Conservation (phyloP, 2,113 vertebrate species). For the Calonectris borealis region DNA sequence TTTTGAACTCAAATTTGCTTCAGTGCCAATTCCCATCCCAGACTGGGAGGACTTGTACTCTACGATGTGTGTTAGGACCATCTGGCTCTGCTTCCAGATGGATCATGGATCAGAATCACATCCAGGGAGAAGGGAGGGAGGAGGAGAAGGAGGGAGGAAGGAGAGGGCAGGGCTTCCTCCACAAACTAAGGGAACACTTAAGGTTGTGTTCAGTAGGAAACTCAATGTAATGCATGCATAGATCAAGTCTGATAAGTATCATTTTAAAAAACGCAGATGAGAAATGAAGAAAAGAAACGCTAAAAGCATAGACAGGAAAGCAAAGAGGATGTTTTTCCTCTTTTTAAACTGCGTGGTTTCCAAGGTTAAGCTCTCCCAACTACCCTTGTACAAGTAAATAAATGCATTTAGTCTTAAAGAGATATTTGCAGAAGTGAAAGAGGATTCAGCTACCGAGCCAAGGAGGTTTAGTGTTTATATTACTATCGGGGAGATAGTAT, state of each 20-base stretch:
- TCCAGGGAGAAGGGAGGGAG: not conserved
- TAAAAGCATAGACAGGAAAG: not conserved
- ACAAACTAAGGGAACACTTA: not conserved
- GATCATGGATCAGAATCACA: not conserved
- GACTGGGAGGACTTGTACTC: not conserved
- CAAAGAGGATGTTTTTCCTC: not conserved
- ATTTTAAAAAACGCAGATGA: not conserved
- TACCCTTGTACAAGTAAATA: not conserved
- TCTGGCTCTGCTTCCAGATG: not conserved
- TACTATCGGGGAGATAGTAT: not conserved
- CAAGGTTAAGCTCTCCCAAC: not conserved
- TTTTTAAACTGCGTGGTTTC: not conserved
- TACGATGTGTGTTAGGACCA: not conserved
- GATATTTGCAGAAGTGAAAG: not conserved
- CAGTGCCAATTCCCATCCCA: slow-evolving; percentile 42
- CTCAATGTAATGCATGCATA: not conserved
- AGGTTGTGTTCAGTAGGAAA: not conserved
- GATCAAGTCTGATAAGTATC: not conserved
- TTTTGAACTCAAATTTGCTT: slow-evolving; percentile 42
- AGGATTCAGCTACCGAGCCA: not conserved
- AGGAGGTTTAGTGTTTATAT: not conserved
- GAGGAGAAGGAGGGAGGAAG: not conserved
- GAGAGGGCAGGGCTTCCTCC: not conserved
- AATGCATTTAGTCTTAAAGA: not conserved
- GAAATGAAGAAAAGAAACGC: not conserved